Evolutionary conservation across 2,113 vertebrate genomes (phyloP).

Genomic region (Glareola pratincola): DNA sequence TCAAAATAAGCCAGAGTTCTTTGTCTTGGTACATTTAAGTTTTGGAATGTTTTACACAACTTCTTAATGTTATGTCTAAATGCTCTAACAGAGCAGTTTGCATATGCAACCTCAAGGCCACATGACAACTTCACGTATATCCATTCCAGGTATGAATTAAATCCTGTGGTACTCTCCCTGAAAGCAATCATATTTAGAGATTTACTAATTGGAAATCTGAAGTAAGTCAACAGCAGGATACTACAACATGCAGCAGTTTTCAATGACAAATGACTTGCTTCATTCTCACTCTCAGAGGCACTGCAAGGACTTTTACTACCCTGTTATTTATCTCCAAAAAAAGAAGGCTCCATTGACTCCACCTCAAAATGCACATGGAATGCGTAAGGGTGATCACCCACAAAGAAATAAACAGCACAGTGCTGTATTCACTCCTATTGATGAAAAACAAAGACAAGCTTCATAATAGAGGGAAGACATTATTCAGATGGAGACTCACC

Average conservation of each 20-base stretch:
- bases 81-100: not conserved
- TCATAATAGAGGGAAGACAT: not conserved
- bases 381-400: not conserved
- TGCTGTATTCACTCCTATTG: not conserved
- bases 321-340: not conserved
- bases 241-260: not conserved
- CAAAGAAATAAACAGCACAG: not conserved
- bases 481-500: not conserved
- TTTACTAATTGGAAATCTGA: not conserved
- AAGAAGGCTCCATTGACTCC: not conserved
- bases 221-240: not conserved
- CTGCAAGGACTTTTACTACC: not conserved
- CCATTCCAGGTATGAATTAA: not conserved
- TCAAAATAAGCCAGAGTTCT: not conserved
- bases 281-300: not conserved
- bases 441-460: not conserved
- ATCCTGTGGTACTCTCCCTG: not conserved
- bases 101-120: not conserved
- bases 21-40: not conserved
- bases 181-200: not conserved
- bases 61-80: not conserved
- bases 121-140: rapidly evolving
- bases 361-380: not conserved
- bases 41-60: not conserved
- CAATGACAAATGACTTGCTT: not conserved